Percentiles rank a stretch among this genome's conserved stretches.
phyloP scores from a whole-genome alignment of 1,140 invertebrate genomes.

The Philopotamus ludificatus region DNA sequence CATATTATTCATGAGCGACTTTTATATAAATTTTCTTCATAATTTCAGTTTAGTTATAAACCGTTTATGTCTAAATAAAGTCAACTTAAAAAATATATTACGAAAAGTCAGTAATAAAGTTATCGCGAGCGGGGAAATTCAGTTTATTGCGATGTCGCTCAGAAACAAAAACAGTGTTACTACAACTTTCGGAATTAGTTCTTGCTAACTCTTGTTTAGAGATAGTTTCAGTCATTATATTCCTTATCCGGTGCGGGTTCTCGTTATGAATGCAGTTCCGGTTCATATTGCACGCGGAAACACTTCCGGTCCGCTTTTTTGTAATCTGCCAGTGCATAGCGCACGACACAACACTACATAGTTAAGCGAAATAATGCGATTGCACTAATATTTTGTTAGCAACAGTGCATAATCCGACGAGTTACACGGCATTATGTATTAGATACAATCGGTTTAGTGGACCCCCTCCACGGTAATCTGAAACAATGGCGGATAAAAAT shows the following conservation, averaged over 20 bases:
- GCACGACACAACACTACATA: no score
- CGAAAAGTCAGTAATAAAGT: not conserved
- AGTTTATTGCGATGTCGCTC: conserved; percentile 38
- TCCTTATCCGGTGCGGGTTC: conserved; percentile 2
- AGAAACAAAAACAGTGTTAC: conserved; percentile 37
- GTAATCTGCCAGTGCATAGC: no score
- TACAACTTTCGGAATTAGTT: conserved; percentile 39
- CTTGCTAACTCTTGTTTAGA: conserved; percentile 37
- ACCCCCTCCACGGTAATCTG: no score
- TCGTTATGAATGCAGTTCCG: conserved; percentile 10
- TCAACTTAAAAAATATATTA: no score
- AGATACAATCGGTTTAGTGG: no score
- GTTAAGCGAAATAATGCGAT: not conserved
- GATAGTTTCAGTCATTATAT: conserved; percentile 27
- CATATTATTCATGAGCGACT: no score
- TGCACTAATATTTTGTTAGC: no score
- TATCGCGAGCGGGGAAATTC: conserved; percentile 28
- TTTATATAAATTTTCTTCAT: no score
- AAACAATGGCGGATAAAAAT: conserved; percentile 15
- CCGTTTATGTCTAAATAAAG: no score
- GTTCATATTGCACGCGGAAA: not conserved
- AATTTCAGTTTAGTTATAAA: no score
- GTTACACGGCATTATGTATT: no score
- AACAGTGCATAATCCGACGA: no score
- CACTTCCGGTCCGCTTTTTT: not conserved